phyloP scores from a whole-genome alignment of 2,888 invertebrate genomes.

The Eudemis profundana region DNA sequence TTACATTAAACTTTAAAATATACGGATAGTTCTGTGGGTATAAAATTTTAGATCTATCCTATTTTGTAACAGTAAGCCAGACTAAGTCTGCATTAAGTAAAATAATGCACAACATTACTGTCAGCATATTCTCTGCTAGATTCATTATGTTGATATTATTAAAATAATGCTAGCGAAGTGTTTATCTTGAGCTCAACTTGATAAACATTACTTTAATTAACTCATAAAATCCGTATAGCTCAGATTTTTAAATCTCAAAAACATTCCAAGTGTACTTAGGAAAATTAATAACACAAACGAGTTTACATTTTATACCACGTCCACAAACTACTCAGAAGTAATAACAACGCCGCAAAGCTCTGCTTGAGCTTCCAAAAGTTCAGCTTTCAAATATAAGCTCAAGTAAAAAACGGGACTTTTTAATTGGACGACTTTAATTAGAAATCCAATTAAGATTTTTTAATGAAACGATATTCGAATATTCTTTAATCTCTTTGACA shows the following conservation, averaged over 20 bases:
- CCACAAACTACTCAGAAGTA: slow-evolving; percentile 40
- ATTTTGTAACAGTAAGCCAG: neutral
- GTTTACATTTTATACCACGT: slow-evolving; percentile 32
- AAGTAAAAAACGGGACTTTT: slow-evolving; percentile 39
- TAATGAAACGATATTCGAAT: neutral
- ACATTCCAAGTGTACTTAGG: slow-evolving; percentile 20
- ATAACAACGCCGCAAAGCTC: slow-evolving; percentile 41
- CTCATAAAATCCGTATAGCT: neutral
- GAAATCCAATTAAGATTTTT: slow-evolving; percentile 32
- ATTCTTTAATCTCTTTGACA: slow-evolving; percentile 11
- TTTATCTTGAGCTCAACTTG: slow-evolving; percentile 21
- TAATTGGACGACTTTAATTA: slow-evolving; percentile 43
- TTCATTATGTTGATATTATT: slow-evolving; percentile 9
- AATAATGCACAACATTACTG: too few relatives aligned
- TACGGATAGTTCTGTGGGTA: too few relatives aligned
- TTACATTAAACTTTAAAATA: neutral
- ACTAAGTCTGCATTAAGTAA: slow-evolving; percentile 1
- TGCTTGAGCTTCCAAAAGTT: slow-evolving; percentile 33
- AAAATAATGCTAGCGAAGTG: slow-evolving; percentile 4
- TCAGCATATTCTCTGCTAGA: slow-evolving; percentile 1
- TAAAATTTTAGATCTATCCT: too few relatives aligned
- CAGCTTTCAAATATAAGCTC: slow-evolving; percentile 34
- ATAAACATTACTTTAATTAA: slow-evolving; percentile 28
- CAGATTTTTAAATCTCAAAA: slow-evolving; percentile 9
- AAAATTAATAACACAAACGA: slow-evolving; percentile 36